Base-by-base conservation (phyloP, 1,140 invertebrate genomes). In the Zaprionus camerounensis region DNA sequence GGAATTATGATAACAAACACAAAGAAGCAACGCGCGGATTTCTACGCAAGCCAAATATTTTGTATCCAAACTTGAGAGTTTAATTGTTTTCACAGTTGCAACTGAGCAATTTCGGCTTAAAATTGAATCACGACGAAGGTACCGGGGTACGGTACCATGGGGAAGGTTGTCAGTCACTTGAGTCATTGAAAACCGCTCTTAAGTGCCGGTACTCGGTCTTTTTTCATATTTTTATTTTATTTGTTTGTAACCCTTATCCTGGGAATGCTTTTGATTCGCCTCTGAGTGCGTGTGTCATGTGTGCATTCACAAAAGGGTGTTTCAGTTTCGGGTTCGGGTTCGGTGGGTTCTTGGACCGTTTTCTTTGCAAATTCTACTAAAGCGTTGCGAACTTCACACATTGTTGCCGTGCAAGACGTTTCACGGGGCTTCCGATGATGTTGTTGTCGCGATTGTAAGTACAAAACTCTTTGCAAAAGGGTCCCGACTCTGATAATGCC, bases 51-150 rank as follows among this genome's bases (percentile, higher is more conserved):
- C 57, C 72, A 86, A 86, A 87, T 86, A 87, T 82, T 86, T 88
- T 82, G 71, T 88, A 75, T 88, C 49, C 31, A 36, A 36, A 55
- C 31, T 65, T 65, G 78, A 80, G 78, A 67, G 81, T 69, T 90
- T 87, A 87, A 87, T 87, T 87, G 84, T 87, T 87, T 87, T 88
- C 84, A 87, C 83, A 87, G 83, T 88, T 87, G 84, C 83, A 78
- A 78, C 77, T 80, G 62, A 71, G 57, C 67, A 17, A 41, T 15
- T 26, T 17, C 13, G 5, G 17, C 12, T 24, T 22, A 7, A 59
- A 59, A 68, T 62, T 70, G 67, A 70, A 70, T 68, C 65, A 68
- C 15, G 26, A 31, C 5, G 6, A 56, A 56, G 53, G 22, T 9
- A 28, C 5, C 4, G 11, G 12, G 24, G 24, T 15, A 24, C 13